Percentiles rank a stretch among this genome's conserved stretches.
Conservation (phyloP, 2,113 vertebrate species). For the Nyctereutes procyonoides region DNA sequence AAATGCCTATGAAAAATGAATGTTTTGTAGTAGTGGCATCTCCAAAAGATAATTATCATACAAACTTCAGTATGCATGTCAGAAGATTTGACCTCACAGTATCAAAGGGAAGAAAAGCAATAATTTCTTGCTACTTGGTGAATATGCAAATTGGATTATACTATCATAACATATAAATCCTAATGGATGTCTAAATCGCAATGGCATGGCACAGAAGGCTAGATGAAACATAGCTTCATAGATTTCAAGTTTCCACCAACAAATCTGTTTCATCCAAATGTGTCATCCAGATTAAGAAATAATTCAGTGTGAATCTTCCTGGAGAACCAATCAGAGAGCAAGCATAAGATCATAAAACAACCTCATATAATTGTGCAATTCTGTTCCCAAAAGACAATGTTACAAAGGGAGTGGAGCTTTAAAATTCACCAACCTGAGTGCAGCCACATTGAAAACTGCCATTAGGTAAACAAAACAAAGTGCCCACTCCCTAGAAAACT, state of each 20-base stretch:
- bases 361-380: not conserved
- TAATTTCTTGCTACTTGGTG: conserved; percentile 47
- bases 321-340: not conserved
- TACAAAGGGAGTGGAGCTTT: not conserved
- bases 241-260: conserved; percentile 21
- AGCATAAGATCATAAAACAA: not conserved
- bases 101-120: conserved; percentile 28
- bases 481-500: not conserved
- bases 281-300: not conserved
- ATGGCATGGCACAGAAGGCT: not conserved
- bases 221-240: not conserved
- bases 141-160: not conserved
- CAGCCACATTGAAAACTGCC: not conserved
- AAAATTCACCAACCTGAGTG: not conserved
- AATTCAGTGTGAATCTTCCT: not conserved
- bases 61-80: not conserved
- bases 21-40: not conserved
- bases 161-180: not conserved
- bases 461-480: not conserved
- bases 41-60: conserved; percentile 10
- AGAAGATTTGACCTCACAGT: conserved; percentile 31
- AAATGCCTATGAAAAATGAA: conserved; percentile 22
- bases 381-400: not conserved
- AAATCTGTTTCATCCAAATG: conserved; percentile 2
- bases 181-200: not conserved